Evolutionary conservation across 2,113 vertebrate genomes (phyloP).

Genomic region (rabbit (Oryctolagus cuniculus)): DNA sequence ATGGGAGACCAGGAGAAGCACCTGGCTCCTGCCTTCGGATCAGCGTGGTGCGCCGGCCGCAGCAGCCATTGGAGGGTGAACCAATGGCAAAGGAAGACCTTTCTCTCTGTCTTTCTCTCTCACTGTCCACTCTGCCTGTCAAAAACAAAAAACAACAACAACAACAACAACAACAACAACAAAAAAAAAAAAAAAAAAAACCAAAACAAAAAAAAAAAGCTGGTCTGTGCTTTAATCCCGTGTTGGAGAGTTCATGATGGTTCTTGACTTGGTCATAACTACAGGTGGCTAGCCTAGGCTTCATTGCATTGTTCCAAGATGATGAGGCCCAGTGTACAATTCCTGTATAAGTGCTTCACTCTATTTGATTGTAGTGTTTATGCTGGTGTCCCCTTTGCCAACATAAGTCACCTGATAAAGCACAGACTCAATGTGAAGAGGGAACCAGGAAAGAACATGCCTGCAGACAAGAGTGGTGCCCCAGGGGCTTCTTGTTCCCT

Average conservation of each 20-base stretch:
- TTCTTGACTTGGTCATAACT: background rate
- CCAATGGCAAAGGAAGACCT: no score
- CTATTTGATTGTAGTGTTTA: background rate
- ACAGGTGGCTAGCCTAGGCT: background rate
- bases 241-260: background rate
- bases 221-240: background rate
- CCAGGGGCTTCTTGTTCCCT: background rate
- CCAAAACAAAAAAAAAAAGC: no score
- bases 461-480: background rate
- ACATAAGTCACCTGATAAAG: background rate
- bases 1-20: no score
- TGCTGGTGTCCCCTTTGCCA: background rate
- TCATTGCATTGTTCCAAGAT: background rate
- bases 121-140: no score
- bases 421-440: background rate
- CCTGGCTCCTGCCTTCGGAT: no score
- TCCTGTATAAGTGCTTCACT: background rate
- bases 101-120: no score
- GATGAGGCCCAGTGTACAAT: background rate
- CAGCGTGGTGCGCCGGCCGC: no score
- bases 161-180: no score
- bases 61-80: no score
- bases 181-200: no score
- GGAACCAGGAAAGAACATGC: background rate
- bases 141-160: no score